A percentile compares a stretch with the other conserved stretches of the same genome.
Evolutionary conservation across 2,113 vertebrate genomes (phyloP).

Genomic region (Himantopus leucocephalus): DNA sequence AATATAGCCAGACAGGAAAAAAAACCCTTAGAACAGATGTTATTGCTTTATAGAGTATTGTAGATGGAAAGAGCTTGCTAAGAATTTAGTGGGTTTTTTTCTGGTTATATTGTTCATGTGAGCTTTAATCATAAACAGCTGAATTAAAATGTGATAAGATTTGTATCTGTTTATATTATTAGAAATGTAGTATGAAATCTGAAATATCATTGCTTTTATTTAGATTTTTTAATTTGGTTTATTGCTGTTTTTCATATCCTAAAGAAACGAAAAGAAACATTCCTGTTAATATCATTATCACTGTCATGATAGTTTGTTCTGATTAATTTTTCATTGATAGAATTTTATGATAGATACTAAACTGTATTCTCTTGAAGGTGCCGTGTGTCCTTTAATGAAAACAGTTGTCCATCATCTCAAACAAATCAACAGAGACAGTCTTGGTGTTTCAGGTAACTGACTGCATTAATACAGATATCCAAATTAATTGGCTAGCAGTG

Average conservation of each 20-base stretch:
- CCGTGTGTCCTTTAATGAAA: slow-evolving; percentile 81
- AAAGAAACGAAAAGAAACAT: neutral
- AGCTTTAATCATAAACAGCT: neutral
- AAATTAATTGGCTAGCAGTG: neutral
- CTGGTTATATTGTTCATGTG: neutral
- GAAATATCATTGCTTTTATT: neutral
- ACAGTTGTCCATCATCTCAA: slow-evolving; percentile 72
- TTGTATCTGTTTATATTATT: neutral
- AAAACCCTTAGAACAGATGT: neutral
- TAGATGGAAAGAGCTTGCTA: neutral
- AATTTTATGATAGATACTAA: neutral
- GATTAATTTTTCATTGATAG: neutral
- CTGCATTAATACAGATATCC: neutral
- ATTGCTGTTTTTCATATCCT: neutral
- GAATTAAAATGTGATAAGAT: neutral
- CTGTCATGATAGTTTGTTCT: neutral
- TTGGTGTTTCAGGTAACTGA: slow-evolving; percentile 82
- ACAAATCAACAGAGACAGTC: slow-evolving; percentile 69
- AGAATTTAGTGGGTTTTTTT: neutral
- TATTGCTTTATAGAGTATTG: neutral
- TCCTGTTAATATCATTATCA: neutral
- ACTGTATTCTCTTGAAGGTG: slow-evolving; percentile 57
- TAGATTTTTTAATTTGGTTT: neutral
- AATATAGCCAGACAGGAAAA: neutral
- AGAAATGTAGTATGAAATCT: neutral